Evolutionary conservation across 1,140 invertebrate species (phyloP).

Genomic region (Hermetia illucens): DNA sequence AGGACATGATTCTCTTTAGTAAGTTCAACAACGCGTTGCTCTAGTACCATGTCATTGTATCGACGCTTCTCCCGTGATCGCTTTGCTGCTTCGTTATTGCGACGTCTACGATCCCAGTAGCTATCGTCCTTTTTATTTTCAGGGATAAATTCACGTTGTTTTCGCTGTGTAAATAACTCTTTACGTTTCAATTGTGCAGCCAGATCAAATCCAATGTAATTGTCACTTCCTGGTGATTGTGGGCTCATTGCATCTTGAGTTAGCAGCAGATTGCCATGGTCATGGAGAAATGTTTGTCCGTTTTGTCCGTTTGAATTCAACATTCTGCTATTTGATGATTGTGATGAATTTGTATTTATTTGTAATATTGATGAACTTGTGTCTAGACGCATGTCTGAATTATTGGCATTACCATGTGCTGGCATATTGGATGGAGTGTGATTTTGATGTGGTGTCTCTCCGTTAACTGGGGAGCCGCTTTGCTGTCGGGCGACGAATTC

Average conservation of each 20-base stretch:
- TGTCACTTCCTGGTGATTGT: constrained; percentile 28
- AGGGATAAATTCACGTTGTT: constrained; percentile 91
- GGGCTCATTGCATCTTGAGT: constrained; percentile 30
- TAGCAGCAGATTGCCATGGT: constrained; percentile 15
- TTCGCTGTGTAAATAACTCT: constrained; percentile 50
- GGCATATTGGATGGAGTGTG: constrained; percentile 33
- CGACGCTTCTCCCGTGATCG: constrained; percentile 87
- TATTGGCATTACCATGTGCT: constrained; percentile 28
- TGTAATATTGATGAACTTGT: no score
- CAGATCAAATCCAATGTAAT: constrained; percentile 33
- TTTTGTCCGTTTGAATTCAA: no score
- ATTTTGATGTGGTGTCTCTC: constrained; percentile 45
- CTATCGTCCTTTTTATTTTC: constrained; percentile 94
- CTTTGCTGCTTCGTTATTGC: constrained; percentile 94
- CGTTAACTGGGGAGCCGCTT: constrained; percentile 48
- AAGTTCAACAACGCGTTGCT: constrained; percentile 83
- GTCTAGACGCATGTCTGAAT: no score
- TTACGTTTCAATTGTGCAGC: constrained; percentile 19
- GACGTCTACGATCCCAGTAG: constrained; percentile 88
- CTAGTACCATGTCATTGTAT: constrained; percentile 93
- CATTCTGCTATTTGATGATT: no score
- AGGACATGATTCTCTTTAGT: constrained; percentile 90
- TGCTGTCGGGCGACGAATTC: constrained; percentile 63
- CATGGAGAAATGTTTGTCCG: constrained; percentile 23
- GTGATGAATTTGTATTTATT: no score